Evolutionary conservation across 2,888 invertebrate species (phyloP).

Genomic region (Drosophila maculinotata): DNA sequence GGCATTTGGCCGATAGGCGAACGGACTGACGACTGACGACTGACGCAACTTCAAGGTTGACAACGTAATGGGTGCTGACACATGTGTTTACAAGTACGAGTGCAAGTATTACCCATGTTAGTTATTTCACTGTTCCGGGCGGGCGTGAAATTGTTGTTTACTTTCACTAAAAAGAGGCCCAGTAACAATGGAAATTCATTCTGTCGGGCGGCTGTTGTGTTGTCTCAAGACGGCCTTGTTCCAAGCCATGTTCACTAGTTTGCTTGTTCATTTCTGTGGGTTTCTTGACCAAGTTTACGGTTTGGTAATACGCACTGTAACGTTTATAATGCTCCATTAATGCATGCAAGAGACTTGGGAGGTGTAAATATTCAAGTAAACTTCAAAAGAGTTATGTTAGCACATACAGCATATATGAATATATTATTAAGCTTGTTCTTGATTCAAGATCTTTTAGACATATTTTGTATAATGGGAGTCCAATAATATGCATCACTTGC

Average conservation of each 20-base stretch:
- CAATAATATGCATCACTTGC: too few relatives aligned
- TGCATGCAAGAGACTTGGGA: background rate
- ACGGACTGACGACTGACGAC: conserved; percentile 3
- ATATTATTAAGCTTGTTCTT: too few relatives aligned
- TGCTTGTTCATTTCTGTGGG: conserved; percentile 26
- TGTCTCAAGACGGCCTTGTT: conserved; percentile 58
- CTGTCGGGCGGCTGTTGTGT: conserved; percentile 35
- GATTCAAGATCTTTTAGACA: too few relatives aligned
- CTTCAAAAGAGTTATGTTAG: background rate
- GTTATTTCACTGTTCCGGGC: conserved; percentile 57
- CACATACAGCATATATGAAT: too few relatives aligned
- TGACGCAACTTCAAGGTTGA: conserved; percentile 75
- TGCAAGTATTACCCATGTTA: conserved; percentile 29
- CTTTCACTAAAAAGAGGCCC: conserved; percentile 60
- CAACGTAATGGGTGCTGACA: conserved; percentile 24
- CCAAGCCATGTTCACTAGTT: conserved; percentile 22
- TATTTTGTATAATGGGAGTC: too few relatives aligned
- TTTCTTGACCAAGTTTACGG: conserved; percentile 14
- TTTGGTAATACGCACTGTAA: conserved; percentile 32
- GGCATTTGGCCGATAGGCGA: conserved; percentile 20
- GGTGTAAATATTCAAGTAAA: conserved; percentile 18
- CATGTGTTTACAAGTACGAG: conserved; percentile 23
- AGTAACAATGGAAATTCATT: conserved; percentile 71
- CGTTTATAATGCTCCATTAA: conserved; percentile 18
- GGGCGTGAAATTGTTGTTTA: conserved; percentile 62